Percentiles rank a stretch among this genome's conserved stretches.
phyloP scores from a whole-genome alignment of 2,888 invertebrate genomes.

The Lomographa bimaculata region DNA sequence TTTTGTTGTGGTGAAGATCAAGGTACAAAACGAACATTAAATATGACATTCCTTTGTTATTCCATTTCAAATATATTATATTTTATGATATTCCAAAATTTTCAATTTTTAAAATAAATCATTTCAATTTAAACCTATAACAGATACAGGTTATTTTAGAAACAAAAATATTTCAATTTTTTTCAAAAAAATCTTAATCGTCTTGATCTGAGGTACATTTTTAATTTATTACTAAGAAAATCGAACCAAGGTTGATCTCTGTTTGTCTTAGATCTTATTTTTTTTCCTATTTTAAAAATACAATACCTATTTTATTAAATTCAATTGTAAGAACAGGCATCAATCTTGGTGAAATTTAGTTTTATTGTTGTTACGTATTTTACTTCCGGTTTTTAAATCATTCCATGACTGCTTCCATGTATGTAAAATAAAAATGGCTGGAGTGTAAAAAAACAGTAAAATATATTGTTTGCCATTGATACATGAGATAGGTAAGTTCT shows the following conservation, averaged over 20 bases:
- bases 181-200: background rate
- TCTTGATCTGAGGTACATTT: slow-evolving; percentile 24
- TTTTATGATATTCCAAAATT: too few relatives aligned
- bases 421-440: slow-evolving; percentile 11
- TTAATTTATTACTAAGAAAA: slow-evolving; percentile 38
- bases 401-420: slow-evolving; percentile 74
- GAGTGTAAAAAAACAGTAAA: slow-evolving; percentile 15
- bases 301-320: slow-evolving; percentile 35
- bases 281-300: slow-evolving; percentile 32
- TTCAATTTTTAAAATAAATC: too few relatives aligned
- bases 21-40: slow-evolving; percentile 25
- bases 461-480: too few relatives aligned
- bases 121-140: too few relatives aligned
- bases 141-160: too few relatives aligned
- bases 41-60: slow-evolving; percentile 17
- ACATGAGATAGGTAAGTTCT: too few relatives aligned
- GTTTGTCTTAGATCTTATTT: slow-evolving; percentile 33
- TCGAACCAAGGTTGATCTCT: slow-evolving; percentile 47
- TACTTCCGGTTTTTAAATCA: slow-evolving; percentile 61
- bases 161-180: too few relatives aligned
- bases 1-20: slow-evolving; percentile 25
- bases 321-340: slow-evolving; percentile 48
- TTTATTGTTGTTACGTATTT: slow-evolving; percentile 41
- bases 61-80: too few relatives aligned
- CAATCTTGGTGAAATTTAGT: slow-evolving; percentile 53